phyloP scores from a whole-genome alignment of 37 sponge, comb jelly and placozoan genomes.

The Agelas oroides region DNA sequence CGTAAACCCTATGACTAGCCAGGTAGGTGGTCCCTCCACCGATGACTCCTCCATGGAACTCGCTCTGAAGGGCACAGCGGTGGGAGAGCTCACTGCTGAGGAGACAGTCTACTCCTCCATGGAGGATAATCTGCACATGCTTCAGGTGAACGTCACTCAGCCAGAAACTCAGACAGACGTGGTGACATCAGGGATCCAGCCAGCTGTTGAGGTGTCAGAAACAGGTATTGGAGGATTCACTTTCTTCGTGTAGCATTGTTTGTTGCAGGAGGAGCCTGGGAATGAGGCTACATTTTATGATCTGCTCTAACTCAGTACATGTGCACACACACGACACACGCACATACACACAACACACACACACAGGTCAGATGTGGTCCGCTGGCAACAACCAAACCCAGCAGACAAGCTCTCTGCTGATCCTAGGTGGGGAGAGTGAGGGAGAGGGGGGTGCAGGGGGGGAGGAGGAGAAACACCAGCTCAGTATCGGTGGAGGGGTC shows the following conservation, averaged over 20 bases:
- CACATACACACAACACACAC: neutral
- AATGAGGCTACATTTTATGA: too few species aligned
- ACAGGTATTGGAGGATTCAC: neutral
- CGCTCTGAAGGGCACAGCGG: neutral
- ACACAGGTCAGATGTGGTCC: conserved; percentile 60
- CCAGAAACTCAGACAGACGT: neutral
- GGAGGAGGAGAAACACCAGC: too few species aligned
- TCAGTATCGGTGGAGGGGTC: too few species aligned
- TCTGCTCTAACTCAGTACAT: too few species aligned
- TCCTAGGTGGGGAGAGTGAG: conserved; percentile 40
- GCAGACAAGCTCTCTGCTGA: conserved; percentile 8
- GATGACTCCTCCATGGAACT: conserved; percentile 19
- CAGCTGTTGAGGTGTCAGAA: conserved; percentile 6
- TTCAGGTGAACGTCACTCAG: conserved; percentile 15
- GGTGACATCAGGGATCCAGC: conserved; percentile 1
- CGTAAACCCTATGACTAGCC: neutral
- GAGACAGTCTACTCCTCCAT: conserved; percentile 45
- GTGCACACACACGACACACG: neutral
- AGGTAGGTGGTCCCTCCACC: neutral
- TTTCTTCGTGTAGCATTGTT: too few species aligned
- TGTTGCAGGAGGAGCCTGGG: too few species aligned
- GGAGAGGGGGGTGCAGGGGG: conserved; percentile 18
- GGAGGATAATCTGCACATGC: too few species aligned
- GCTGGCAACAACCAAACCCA: neutral
- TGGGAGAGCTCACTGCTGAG: conserved; percentile 15